Base-by-base conservation (phyloP, 2,888 invertebrate genomes). In the Lepidochrysops patricia region DNA sequence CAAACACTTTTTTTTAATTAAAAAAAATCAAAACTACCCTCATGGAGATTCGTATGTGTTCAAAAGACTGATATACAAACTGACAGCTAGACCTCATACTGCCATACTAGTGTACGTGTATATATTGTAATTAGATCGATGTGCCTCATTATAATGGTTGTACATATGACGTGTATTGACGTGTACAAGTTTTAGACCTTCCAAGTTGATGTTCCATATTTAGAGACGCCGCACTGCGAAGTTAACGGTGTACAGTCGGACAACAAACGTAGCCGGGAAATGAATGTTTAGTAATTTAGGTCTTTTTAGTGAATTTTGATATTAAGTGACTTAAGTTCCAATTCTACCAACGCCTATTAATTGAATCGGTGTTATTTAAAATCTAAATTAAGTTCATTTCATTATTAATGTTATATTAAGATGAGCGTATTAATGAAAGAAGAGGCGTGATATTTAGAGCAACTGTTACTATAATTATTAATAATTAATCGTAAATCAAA, bases 91-190 rank as follows among this genome's bases (percentile, higher is more conserved):
- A 84, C 84, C 86, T 87, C 84, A 80, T 68, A 86, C 86, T 89
- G 89, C 89, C 89, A 89, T 89, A 89, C 75, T 88, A 89, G 82
- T 56, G 58, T 80, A 70, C 76, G 70, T 85, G 84, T 86, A 86
- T 73, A 82, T 82, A 82, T 71, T 68, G 65, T 43, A 43, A 43
- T 19, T 43, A 23, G 19, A 43, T 43, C 9, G 19, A 43, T 43
- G 43, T 43, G 43, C 43, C 43, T 43, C 43, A 69, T 71, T 68
- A 64, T 71, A 71, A 72, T 75, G 65, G 58, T 79, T 84, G 85
- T 84, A 81, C 84, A 86, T 82, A 80, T 82, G 82, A 86, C 82
- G 88, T 88, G 87, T 87, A 87, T 87, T 84, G 80, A 80, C 85
- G 79, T 85, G 83, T 82, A 75, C 80, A 77, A 76, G 83, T 78